A percentile compares a stretch with the other conserved stretches of the same genome.
Evolutionary conservation across 2,888 invertebrate genomes (phyloP).

Genomic region (Litoditis marina): DNA sequence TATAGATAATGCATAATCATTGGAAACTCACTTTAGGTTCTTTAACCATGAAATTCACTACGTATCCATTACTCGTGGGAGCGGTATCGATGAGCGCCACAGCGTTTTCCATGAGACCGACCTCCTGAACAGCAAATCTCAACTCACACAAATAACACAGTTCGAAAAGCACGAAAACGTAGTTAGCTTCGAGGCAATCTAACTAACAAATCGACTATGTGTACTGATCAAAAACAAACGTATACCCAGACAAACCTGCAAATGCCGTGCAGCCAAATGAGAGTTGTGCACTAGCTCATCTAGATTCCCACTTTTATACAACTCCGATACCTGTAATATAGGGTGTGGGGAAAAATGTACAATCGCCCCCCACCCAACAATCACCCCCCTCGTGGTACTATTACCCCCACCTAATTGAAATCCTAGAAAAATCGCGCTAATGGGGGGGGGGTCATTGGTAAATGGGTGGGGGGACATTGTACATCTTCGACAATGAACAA

Average conservation of each 20-base stretch:
- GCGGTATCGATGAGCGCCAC: conserved; percentile 84
- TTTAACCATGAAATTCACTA: conserved; percentile 82
- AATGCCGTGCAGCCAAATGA: conserved; percentile 51
- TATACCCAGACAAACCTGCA: conserved; percentile 42
- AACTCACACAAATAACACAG: background rate
- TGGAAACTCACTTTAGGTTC: conserved; percentile 68
- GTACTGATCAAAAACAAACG: background rate
- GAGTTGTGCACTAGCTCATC: conserved; percentile 68
- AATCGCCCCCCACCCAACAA: too few species aligned
- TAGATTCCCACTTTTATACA: conserved; percentile 82
- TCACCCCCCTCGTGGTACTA: too few species aligned
- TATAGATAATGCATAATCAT: too few species aligned
- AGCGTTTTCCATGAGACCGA: conserved; percentile 82
- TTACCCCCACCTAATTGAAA: too few species aligned
- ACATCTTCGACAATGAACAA: too few species aligned
- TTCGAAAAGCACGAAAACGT: too few species aligned
- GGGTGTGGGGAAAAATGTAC: background rate
- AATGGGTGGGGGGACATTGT: too few species aligned
- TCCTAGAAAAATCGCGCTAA: too few species aligned
- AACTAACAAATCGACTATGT: background rate
- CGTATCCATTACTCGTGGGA: conserved; percentile 66
- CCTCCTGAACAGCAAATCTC: conserved; percentile 46
- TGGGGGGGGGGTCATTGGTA: too few species aligned
- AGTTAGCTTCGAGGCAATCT: too few species aligned
- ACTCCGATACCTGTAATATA: conserved; percentile 66